phyloP scores from a whole-genome alignment of 2,888 invertebrate genomes.

The Vannuccia rotundouncinata region DNA sequence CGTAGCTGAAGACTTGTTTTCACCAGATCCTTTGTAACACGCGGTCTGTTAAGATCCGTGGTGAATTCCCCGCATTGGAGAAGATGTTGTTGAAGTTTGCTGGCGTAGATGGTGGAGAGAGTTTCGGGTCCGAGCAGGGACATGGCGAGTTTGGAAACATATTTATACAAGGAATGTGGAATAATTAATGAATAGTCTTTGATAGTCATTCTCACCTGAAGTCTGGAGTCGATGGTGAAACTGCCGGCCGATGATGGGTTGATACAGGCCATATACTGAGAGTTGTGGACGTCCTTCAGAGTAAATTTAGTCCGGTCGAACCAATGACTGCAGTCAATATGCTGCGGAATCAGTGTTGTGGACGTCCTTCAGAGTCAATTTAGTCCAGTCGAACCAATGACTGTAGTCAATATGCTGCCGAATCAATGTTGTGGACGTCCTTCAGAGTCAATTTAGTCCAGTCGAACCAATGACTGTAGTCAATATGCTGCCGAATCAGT shows the following conservation, averaged over 20 bases:
- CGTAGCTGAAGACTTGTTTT: constrained; percentile 76
- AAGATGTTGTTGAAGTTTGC: constrained; percentile 74
- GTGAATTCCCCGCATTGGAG: constrained; percentile 70
- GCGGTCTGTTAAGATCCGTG: constrained; percentile 61
- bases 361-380: constrained; percentile 80
- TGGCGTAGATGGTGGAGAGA: constrained; percentile 75
- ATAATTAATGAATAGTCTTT: no score
- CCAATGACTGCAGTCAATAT: constrained; percentile 91
- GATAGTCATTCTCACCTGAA: constrained; percentile 66
- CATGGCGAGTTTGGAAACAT: no score
- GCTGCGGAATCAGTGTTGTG: no score
- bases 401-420: constrained; percentile 89
- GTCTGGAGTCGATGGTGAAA: constrained; percentile 86
- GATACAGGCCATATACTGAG: constrained; percentile 96
- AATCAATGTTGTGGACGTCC: constrained; percentile 92
- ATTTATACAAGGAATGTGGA: no score
- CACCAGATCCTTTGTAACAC: constrained; percentile 69
- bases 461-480: constrained; percentile 94
- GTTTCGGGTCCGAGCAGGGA: constrained; percentile 79
- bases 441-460: constrained; percentile 84
- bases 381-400: constrained; percentile 90
- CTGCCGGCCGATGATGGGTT: constrained; percentile 96
- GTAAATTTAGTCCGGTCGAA: constrained; percentile 81
- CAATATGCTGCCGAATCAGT: constrained; percentile 84
- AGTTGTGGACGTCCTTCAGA: constrained; percentile 88